Evolutionary conservation across 2,797 vertebrate species (phyloP).

Genomic region (Urophycis tenuis): DNA sequence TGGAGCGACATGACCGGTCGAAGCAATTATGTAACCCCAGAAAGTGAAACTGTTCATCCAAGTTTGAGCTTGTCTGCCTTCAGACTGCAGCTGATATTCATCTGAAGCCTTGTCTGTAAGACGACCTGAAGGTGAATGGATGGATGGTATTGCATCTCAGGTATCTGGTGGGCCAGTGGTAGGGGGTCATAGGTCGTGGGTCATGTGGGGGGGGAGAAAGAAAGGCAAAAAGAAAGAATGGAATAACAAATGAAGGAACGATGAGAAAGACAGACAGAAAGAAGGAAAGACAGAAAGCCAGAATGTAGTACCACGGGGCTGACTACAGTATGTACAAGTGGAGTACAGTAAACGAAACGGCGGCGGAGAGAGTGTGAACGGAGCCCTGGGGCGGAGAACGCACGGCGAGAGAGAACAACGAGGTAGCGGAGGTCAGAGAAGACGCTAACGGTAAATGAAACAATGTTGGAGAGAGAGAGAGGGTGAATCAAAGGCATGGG

Average conservation of each 20-base stretch:
- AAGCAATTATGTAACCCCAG: too few relatives aligned
- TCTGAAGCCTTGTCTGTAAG: too few relatives aligned
- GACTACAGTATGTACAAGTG: too few relatives aligned
- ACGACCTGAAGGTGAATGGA: too few relatives aligned
- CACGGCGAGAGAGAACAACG: background rate
- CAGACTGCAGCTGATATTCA: too few relatives aligned
- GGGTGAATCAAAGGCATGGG: slow-evolving; percentile 36
- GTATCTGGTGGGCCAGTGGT: background rate
- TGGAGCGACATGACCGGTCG: too few relatives aligned
- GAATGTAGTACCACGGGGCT: background rate
- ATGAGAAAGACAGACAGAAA: too few relatives aligned
- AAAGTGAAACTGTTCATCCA: too few relatives aligned
- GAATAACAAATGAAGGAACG: slow-evolving; percentile 1
- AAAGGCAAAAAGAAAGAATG: slow-evolving; percentile 17
- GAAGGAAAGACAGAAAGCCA: slow-evolving; percentile 24
- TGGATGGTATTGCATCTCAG: background rate
- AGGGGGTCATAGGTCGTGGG: background rate
- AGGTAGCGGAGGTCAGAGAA: background rate
- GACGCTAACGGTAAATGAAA: background rate
- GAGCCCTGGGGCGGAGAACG: slow-evolving; percentile 15
- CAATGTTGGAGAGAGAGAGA: slow-evolving; percentile 13
- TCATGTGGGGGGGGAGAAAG: background rate
- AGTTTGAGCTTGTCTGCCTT: too few relatives aligned
- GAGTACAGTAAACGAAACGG: background rate
- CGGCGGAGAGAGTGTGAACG: slow-evolving; percentile 31